Evolutionary conservation across 2,888 invertebrate species (phyloP).

Genomic region (Noctua fimbriata): DNA sequence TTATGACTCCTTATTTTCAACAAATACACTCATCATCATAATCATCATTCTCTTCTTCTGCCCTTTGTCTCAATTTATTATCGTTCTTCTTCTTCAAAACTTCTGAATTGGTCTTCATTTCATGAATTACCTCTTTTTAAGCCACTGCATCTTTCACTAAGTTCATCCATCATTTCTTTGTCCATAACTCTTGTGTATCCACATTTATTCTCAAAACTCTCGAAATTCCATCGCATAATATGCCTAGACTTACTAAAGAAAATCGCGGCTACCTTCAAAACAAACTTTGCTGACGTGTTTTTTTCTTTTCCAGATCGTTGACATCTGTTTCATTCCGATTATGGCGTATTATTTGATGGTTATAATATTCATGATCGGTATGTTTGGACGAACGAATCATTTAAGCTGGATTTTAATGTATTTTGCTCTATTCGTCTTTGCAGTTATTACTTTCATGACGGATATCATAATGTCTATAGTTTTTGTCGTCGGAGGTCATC

Average conservation of each 20-base stretch:
- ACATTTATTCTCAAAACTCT: neutral
- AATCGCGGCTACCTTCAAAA: no score
- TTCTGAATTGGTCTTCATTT: neutral
- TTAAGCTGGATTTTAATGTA: neutral
- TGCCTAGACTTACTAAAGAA: neutral
- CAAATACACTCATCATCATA: no score
- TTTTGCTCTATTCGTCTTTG: neutral
- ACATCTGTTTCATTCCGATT: neutral
- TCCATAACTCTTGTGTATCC: neutral
- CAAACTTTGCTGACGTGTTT: neutral
- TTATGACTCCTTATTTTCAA: no score
- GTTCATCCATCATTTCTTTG: neutral
- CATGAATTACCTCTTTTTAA: neutral
- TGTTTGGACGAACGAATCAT: neutral
- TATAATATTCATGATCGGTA: neutral
- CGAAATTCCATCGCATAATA: neutral
- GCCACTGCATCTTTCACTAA: neutral
- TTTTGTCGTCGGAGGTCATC: constrained; percentile 32
- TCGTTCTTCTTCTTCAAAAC: neutral
- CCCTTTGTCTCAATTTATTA: neutral
- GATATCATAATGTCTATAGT: constrained; percentile 24
- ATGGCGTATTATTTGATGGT: neutral
- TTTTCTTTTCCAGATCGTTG: constrained; percentile 17
- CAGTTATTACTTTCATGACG: neutral
- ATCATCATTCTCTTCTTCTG: no score